Conservation (phyloP, 2,113 vertebrate genomes). For the Taurulus bubalis region DNA sequence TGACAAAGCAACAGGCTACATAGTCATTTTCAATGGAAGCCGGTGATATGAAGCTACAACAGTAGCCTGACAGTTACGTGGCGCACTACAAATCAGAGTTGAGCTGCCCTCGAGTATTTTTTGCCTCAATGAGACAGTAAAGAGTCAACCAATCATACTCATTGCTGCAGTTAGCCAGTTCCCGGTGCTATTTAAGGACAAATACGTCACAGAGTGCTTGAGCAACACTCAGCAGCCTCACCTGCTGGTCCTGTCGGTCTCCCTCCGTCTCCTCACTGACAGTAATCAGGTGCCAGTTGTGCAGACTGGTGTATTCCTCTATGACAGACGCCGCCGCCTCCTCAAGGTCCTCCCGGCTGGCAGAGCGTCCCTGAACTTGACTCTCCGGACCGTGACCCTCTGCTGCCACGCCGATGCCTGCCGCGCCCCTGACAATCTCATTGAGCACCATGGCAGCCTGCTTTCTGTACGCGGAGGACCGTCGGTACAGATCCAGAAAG, state of each 20-base stretch:
- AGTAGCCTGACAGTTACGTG: neutral
- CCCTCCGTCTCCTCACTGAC: slow-evolving; percentile 72
- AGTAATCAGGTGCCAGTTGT: slow-evolving; percentile 91
- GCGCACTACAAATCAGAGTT: no score
- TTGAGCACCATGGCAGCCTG: slow-evolving; percentile 94
- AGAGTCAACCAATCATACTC: neutral
- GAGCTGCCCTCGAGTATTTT: no score
- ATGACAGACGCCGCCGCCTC: slow-evolving; percentile 82
- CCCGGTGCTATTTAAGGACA: neutral
- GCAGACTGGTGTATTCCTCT: slow-evolving; percentile 91
- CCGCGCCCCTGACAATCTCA: slow-evolving; percentile 88
- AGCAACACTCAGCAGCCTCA: slow-evolving; percentile 22
- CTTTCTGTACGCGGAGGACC: slow-evolving; percentile 88
- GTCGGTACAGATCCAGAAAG: slow-evolving; percentile 89
- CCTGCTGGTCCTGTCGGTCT: slow-evolving; percentile 66
- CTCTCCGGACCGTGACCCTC: slow-evolving; percentile 58
- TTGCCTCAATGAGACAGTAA: neutral
- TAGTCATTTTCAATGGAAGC: neutral
- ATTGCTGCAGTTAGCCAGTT: neutral
- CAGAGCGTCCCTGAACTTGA: neutral
- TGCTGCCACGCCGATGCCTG: slow-evolving; percentile 80
- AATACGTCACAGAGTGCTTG: neutral
- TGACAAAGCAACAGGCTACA: neutral
- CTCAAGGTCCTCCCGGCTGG: slow-evolving; percentile 82
- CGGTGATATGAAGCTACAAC: neutral